Evolutionary conservation across 2,113 vertebrate species (phyloP).

Genomic region (Cranoglanis bouderius): DNA sequence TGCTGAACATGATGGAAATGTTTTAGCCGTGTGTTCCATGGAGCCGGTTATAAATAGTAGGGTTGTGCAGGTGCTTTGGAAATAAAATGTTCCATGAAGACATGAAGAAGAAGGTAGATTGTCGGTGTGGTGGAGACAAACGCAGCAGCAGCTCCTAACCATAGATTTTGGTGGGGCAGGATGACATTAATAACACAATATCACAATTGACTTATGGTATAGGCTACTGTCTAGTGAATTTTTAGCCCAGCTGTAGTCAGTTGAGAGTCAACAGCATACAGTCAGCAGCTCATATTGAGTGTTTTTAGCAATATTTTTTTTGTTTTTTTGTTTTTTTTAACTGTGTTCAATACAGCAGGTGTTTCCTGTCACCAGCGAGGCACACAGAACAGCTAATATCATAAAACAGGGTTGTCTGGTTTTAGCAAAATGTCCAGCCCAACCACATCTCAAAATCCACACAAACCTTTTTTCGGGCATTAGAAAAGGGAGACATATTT

Average conservation of each 20-base stretch:
- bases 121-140: neutral
- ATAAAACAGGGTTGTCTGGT: neutral
- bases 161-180: neutral
- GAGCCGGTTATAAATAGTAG: constrained; percentile 7
- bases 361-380: neutral
- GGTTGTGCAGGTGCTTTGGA: neutral
- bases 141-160: neutral
- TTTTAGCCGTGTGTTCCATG: neutral
- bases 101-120: neutral
- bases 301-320: neutral
- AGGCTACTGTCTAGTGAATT: neutral
- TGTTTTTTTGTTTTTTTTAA: neutral
- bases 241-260: neutral
- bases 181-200: neutral
- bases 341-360: neutral
- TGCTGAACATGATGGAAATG: neutral
- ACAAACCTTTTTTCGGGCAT: neutral
- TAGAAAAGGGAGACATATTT: neutral
- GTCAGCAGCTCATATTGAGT: neutral
- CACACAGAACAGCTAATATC: neutral
- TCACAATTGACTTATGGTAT: neutral
- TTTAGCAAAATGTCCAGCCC: neutral
- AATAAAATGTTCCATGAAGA: neutral
- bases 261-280: neutral
- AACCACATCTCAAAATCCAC: neutral